phyloP scores from a whole-genome alignment of 2,888 invertebrate genomes.

The Agriopis aurantiaria region DNA sequence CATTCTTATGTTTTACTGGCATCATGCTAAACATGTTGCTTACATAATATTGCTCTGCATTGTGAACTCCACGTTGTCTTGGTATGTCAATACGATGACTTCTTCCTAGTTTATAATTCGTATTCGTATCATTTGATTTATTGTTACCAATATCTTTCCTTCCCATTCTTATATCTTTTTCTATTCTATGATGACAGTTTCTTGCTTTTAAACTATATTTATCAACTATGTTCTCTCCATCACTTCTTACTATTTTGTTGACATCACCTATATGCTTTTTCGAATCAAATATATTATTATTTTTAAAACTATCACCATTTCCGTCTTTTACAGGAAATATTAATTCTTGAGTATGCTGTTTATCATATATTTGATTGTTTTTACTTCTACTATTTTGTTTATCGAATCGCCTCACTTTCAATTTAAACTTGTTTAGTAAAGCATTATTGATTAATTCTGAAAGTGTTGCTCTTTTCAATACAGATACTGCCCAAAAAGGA shows the following conservation, averaged over 20 bases:
- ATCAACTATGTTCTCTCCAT: not conserved
- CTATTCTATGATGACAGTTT: not conserved
- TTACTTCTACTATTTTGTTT: not conserved
- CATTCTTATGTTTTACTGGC: too few species aligned
- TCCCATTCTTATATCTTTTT: not conserved
- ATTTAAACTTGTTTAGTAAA: not conserved
- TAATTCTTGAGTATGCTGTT: not conserved
- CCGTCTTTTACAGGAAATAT: not conserved
- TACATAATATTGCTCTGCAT: too few species aligned
- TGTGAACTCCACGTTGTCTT: not conserved
- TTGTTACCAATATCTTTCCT: not conserved
- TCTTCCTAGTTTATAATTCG: not conserved
- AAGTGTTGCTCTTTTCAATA: not conserved
- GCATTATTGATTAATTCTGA: not conserved
- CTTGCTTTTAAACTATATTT: not conserved
- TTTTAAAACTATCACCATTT: too few species aligned
- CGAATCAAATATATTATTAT: not conserved
- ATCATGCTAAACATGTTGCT: too few species aligned
- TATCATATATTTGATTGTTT: not conserved
- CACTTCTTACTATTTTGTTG: not conserved
- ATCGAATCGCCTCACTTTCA: not conserved
- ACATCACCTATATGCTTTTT: not conserved
- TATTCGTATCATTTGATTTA: not conserved
- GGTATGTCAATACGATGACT: not conserved
- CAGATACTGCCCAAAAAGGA: not conserved